A percentile compares a stretch with the other conserved stretches of the same genome.
These are phyloP conservation scores for Epinephelus malabaricus DNA, from an alignment of 2,797 vertebrate species.

Conservation along the genomic window DNA sequence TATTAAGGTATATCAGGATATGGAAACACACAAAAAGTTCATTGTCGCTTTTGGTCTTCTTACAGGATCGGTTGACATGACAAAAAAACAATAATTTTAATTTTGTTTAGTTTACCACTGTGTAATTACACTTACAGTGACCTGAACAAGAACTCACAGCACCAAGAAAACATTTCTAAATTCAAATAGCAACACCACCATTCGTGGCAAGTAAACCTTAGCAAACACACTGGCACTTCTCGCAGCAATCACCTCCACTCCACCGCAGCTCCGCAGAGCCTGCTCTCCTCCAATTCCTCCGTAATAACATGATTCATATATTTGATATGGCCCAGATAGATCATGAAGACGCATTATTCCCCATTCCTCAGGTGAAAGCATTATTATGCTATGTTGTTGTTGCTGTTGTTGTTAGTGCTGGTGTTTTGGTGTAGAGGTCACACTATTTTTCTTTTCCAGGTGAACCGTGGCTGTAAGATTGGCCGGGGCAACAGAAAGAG, in stretches of 20 bases:
- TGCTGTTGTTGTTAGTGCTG: constrained; percentile 50
- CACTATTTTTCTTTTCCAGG: constrained; percentile 72
- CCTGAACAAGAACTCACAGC: not conserved
- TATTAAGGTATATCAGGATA: not conserved
- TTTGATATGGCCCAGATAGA: constrained; percentile 74
- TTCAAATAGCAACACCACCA: constrained; percentile 14
- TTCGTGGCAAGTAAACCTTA: constrained; percentile 12
- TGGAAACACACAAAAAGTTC: not conserved
- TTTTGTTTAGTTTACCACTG: not conserved
- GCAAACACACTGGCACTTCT: constrained; percentile 13
- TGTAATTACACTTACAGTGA: not conserved
- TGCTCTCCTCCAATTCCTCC: constrained; percentile 36
- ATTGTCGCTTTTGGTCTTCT: not conserved
- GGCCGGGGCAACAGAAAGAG: constrained; percentile 75
- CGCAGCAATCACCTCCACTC: constrained; percentile 20
- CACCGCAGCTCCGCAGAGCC: not conserved
- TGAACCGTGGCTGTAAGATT: constrained; percentile 76
- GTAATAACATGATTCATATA: constrained; percentile 72
- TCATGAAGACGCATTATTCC: constrained; percentile 72
- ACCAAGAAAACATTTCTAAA: not conserved
- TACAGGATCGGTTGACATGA: not conserved
- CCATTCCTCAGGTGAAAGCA: constrained; percentile 67
- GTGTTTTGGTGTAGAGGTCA: constrained; percentile 62
- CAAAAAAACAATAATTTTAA: not conserved
- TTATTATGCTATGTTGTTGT: constrained; percentile 68